phyloP scores from a whole-genome alignment of 2,888 invertebrate species.

The Schrankia costaestrigalis region DNA sequence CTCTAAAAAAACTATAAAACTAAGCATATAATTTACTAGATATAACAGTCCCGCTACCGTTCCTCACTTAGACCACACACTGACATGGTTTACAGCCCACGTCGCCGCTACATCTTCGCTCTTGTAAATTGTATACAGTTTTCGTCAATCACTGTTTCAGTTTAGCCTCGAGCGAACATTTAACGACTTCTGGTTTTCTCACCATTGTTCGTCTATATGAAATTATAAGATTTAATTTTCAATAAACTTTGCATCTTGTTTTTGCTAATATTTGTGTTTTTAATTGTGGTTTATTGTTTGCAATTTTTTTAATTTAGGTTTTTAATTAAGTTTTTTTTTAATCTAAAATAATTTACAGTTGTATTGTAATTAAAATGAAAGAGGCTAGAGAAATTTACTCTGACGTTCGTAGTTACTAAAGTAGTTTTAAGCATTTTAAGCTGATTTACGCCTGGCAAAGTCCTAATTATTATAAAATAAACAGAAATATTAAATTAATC shows the following conservation, averaged over 20 bases:
- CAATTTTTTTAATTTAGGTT: no score
- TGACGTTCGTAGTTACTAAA: no score
- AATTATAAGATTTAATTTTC: slow-evolving; percentile 17
- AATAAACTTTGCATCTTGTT: slow-evolving; percentile 7
- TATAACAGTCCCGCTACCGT: slow-evolving; percentile 6
- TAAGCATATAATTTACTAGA: not conserved
- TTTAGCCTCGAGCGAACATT: slow-evolving; percentile 33
- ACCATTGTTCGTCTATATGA: slow-evolving; percentile 22
- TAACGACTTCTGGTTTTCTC: slow-evolving; percentile 38
- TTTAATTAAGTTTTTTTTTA: no score
- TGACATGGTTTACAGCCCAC: slow-evolving; percentile 35
- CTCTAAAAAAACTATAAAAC: slow-evolving; percentile 3
- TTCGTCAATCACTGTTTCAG: slow-evolving; percentile 42
- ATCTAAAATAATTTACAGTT: no score
- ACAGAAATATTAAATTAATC: no score
- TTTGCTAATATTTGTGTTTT: not conserved
- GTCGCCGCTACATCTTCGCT: slow-evolving; percentile 35
- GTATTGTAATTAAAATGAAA: no score
- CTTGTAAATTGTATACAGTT: slow-evolving; percentile 46
- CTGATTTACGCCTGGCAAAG: no score
- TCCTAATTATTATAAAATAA: no score
- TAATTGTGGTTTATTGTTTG: not conserved
- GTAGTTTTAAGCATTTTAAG: no score
- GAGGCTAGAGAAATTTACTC: no score
- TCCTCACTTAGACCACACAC: slow-evolving; percentile 9